Percentiles rank a stretch among this genome's conserved stretches.
Evolutionary conservation across 2,113 vertebrate species (phyloP).

Genomic region (Calyptomena viridis): DNA sequence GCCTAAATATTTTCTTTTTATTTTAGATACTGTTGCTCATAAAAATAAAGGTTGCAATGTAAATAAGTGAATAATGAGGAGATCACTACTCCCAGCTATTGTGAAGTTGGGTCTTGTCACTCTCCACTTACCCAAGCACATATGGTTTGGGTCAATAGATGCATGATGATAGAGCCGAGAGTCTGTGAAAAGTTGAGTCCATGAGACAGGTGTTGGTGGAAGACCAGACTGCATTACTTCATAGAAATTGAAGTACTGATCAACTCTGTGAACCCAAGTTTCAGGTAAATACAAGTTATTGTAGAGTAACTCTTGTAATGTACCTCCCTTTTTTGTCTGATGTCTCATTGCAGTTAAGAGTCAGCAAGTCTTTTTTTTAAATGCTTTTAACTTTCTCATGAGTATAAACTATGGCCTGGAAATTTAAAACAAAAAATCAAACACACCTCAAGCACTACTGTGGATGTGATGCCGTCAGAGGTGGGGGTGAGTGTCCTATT

Average conservation of each 20-base stretch:
- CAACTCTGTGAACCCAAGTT: background rate
- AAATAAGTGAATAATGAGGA: background rate
- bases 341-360: background rate
- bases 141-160: background rate
- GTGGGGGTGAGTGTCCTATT: rapidly evolving
- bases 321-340: background rate
- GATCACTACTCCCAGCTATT: background rate
- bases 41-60: background rate
- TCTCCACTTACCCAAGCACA: background rate
- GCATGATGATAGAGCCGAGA: background rate
- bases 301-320: background rate
- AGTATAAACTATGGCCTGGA: background rate
- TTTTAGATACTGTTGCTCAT: background rate
- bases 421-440: background rate
- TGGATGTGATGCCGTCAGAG: background rate
- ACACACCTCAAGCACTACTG: background rate
- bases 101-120: background rate
- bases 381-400: background rate
- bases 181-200: background rate
- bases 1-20: background rate
- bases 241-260: background rate
- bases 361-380: background rate
- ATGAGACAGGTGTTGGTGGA: background rate
- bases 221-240: background rate
- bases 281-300: background rate